Evolutionary conservation across 2,113 vertebrate genomes (phyloP), one percentile per base, ranked within the genome.

Genomic region (Gambusia holbrooki): DNA sequence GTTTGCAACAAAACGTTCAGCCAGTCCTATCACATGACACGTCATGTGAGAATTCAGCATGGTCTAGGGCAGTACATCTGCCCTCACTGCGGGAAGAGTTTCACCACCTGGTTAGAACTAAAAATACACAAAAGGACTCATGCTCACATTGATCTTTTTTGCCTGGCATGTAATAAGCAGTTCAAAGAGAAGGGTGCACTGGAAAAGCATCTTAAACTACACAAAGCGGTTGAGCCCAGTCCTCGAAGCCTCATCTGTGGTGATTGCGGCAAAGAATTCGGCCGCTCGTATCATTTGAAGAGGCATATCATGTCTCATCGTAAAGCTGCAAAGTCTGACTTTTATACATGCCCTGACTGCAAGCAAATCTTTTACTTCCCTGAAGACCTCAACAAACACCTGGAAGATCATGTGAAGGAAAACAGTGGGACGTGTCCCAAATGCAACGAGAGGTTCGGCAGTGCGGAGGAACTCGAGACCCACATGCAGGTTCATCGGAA

Each of bases 21-120:
- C 80, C 90, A 93, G 82, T 90, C 84, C 10, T 93, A 92, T 76
- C 92, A 92, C 88, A 89, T 92, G 91, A 92, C 80, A 51, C 84
- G 90, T 19, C 92, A 93, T 66, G 61, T 88, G 70, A 83, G 88
- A 83, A 77, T 83, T 29, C 82, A 92, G 72, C 92, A 92, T 29
- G 65, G 65, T 48, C 6, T 82, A 15, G 84, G 82, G 27, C 40
- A 85, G 40, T 79, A 89, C 61, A 67, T 86, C 87, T 93, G 92
- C 80, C 25, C 79, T 2, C 83, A 86, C 25, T 93, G 92, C 32
- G 88, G 89, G 17, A 71, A 84, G 30, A 80, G 67, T 15, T 69
- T 81, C 1, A 29, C 54, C 5, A 90, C 71, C 79, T 90, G 88
- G 88, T 62, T 83, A 25, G 88, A 91, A 1, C 71, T 93, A 58